phyloP scores from a whole-genome alignment of 1,140 invertebrate species.

The Zaprionus tsacasi region DNA sequence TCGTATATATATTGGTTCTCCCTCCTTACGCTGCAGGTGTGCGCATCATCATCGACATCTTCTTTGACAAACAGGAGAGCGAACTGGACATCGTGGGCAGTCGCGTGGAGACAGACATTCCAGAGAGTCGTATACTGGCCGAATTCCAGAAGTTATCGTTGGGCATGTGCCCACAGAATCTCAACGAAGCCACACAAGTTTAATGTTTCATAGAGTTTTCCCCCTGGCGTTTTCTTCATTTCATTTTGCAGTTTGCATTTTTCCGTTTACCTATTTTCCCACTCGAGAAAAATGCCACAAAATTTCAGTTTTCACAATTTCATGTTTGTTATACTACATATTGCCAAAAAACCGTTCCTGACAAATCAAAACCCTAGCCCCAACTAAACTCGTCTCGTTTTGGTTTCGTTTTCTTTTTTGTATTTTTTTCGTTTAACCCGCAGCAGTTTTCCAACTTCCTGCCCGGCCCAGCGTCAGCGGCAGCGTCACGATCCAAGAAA shows the following conservation, averaged over 20 bases:
- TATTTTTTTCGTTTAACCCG: neutral
- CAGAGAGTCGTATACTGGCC: constrained; percentile 69
- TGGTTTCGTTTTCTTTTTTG: neutral
- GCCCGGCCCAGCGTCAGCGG: constrained; percentile 8
- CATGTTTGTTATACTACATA: constrained; percentile 18
- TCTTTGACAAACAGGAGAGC: constrained; percentile 62
- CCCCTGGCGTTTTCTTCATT: neutral
- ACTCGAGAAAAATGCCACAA: constrained; percentile 13
- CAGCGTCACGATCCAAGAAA: constrained; percentile 41
- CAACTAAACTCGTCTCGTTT: neutral
- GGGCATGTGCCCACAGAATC: constrained; percentile 35
- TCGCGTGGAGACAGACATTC: constrained; percentile 76
- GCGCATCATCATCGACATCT: constrained; percentile 77
- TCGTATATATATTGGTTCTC: too few species aligned
- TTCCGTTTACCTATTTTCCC: neutral
- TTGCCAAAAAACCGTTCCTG: constrained; percentile 10
- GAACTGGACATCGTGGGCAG: constrained; percentile 66
- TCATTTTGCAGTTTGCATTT: constrained; percentile 1
- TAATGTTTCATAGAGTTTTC: constrained; percentile 22
- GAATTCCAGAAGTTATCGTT: constrained; percentile 69
- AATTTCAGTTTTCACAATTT: constrained; percentile 37
- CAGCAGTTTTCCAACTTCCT: constrained; percentile 26
- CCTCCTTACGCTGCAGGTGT: constrained; percentile 49
- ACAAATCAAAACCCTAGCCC: constrained; percentile 5
- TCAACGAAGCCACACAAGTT: constrained; percentile 24